Evolutionary conservation across 2,888 invertebrate species (phyloP).

Genomic region (Epirrhoe tristata): DNA sequence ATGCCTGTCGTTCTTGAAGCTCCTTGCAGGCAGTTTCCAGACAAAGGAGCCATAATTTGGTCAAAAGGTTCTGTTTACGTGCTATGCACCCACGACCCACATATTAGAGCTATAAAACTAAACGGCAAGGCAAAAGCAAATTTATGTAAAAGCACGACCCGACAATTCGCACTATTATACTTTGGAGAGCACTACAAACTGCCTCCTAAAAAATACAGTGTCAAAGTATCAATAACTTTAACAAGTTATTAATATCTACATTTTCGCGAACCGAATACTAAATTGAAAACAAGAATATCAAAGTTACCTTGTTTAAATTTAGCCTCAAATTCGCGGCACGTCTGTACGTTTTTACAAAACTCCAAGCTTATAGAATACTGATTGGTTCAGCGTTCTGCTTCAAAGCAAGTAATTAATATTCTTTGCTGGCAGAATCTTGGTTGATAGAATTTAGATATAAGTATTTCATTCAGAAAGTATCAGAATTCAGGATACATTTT

Average conservation of each 20-base stretch:
- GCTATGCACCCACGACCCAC: not conserved
- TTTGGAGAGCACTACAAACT: not conserved
- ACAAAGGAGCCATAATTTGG: conserved; percentile 8
- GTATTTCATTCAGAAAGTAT: conserved; percentile 47
- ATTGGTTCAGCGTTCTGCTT: conserved; percentile 21
- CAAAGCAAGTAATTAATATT: conserved; percentile 28
- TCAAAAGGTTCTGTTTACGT: not conserved
- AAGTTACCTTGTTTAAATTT: conserved; percentile 24
- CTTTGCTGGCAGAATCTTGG: conserved; percentile 15
- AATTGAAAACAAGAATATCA: conserved; percentile 19
- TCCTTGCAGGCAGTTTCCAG: conserved; percentile 25
- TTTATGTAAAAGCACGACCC: too few relatives aligned
- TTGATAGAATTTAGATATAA: conserved; percentile 23
- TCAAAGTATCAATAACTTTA: conserved; percentile 16
- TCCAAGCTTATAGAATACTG: conserved; percentile 30
- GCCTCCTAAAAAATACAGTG: conserved; percentile 5
- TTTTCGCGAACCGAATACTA: conserved; percentile 23
- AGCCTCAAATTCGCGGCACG: conserved; percentile 30
- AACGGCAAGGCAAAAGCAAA: not conserved
- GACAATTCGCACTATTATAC: conserved; percentile 3
- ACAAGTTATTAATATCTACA: conserved; percentile 13
- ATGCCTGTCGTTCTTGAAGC: conserved; percentile 36
- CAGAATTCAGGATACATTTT: conserved; percentile 56
- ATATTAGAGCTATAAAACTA: not conserved
- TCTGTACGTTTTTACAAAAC: conserved; percentile 33